Conservation (phyloP, 2,113 vertebrate species). For the Dromaius novaehollandiae region DNA sequence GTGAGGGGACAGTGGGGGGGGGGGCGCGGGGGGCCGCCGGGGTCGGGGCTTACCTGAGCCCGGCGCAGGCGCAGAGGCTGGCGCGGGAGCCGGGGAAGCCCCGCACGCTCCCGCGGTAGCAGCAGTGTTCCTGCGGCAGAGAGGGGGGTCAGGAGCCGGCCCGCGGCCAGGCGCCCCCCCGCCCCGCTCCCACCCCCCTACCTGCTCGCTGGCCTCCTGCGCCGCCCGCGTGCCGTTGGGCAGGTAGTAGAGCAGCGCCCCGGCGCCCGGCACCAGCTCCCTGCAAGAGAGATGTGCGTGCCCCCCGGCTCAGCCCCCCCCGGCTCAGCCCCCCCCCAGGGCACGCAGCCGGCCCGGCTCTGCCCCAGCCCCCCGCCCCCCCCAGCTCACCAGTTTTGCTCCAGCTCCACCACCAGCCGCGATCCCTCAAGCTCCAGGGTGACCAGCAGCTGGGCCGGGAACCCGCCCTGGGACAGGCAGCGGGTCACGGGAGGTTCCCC, state of each 20-base stretch:
- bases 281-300: constrained; percentile 45
- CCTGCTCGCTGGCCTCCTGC: constrained; percentile 72
- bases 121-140: constrained; percentile 83
- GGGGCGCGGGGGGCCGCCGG: accelerated
- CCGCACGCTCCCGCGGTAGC: constrained; percentile 80
- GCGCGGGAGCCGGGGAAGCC: constrained; percentile 78
- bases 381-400: constrained; percentile 84
- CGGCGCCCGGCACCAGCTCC: constrained; percentile 76
- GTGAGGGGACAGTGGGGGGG: neutral
- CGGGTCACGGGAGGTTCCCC: neutral
- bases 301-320: neutral
- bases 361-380: neutral
- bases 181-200: constrained; percentile 49
- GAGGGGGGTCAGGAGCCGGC: neutral
- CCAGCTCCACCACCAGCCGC: constrained; percentile 82
- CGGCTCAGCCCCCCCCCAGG: too few species aligned
- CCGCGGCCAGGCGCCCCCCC: too few species aligned
- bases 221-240: constrained; percentile 80
- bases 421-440: constrained; percentile 79
- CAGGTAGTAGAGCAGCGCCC: constrained; percentile 84
- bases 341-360: too few species aligned
- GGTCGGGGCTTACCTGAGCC: constrained; percentile 80
- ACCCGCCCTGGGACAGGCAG: constrained; percentile 62
- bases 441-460: constrained; percentile 75
- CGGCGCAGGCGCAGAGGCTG: constrained; percentile 85